Conservation (phyloP, 2,113 vertebrate species). For the Chaetodon auriga region DNA sequence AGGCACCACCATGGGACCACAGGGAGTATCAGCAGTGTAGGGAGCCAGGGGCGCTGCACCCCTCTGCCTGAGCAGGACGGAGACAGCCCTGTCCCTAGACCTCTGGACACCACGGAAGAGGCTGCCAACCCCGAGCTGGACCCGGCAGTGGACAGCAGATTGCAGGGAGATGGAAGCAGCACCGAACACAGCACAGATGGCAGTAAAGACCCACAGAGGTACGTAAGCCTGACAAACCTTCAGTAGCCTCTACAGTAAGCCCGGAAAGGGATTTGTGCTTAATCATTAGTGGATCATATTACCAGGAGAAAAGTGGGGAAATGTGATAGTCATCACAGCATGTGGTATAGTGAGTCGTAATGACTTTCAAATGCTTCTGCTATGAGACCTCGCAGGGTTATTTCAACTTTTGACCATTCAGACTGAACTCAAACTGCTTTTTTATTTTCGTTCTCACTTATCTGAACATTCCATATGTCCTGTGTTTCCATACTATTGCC, state of each 20-base stretch:
- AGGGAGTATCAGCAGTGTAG: conserved; percentile 70
- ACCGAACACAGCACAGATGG: conserved; percentile 63
- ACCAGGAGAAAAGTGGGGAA: conserved; percentile 46
- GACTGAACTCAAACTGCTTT: conserved; percentile 40
- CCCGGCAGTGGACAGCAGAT: conserved; percentile 66
- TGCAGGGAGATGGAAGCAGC: conserved; percentile 75
- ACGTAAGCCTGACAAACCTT: conserved; percentile 62
- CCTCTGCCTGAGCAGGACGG: conserved; percentile 71
- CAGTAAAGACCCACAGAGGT: conserved; percentile 85
- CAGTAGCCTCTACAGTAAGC: conserved; percentile 16
- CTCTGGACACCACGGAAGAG: conserved; percentile 62
- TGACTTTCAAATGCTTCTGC: conserved; percentile 64
- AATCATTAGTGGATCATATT: conserved; percentile 55
- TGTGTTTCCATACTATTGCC: conserved; percentile 64
- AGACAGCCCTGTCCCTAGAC: conserved; percentile 51
- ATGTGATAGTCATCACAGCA: conserved; percentile 55
- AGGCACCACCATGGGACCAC: conserved; percentile 67
- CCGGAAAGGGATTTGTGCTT: conserved; percentile 48
- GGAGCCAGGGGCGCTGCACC: conserved; percentile 73
- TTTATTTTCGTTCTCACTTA: conserved; percentile 73
- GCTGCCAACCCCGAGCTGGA: conserved; percentile 63
- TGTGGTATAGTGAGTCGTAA: conserved; percentile 51
- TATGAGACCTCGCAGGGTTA: conserved; percentile 54
- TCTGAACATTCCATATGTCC: conserved; percentile 73
- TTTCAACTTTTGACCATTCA: conserved; percentile 67